Conservation (phyloP, 2,888 invertebrate species). For the Malthinus seriepunctatus region DNA sequence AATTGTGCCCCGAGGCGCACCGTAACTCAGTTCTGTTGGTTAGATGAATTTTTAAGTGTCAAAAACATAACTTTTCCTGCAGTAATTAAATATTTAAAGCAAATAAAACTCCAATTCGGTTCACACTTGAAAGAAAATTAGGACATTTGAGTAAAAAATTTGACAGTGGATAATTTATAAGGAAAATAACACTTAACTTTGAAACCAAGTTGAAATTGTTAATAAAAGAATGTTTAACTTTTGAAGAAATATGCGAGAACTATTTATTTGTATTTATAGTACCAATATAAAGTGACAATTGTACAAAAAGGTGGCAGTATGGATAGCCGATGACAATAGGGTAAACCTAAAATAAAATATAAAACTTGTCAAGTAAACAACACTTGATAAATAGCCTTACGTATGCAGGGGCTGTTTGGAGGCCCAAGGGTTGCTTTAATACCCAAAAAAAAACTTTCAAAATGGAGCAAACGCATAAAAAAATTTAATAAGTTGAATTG, state of each 20-base stretch:
- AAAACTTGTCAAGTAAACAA: conserved; percentile 51
- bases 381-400: conserved; percentile 49
- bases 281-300: conserved; percentile 48
- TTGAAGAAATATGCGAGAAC: conserved; percentile 26
- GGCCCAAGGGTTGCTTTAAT: conserved; percentile 17
- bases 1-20: no score
- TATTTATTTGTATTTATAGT: conserved; percentile 50
- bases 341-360: conserved; percentile 49
- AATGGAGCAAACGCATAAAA: conserved; percentile 6
- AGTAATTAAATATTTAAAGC: no score
- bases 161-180: no score
- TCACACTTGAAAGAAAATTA: no score
- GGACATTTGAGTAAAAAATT: no score
- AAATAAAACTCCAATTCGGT: no score
- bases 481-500: background rate
- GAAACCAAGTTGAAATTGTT: conserved; percentile 9
- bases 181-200: no score
- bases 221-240: conserved; percentile 27
- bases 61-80: no score
- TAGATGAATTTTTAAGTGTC: no score
- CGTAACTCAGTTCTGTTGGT: no score
- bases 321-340: conserved; percentile 43
- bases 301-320: conserved; percentile 46
- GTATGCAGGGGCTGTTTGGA: conserved; percentile 33
- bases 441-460: conserved; percentile 13